These are phyloP conservation scores for Steromphala cineraria DNA, from an alignment of 2,888 invertebrate species.

Conservation along the genomic window DNA sequence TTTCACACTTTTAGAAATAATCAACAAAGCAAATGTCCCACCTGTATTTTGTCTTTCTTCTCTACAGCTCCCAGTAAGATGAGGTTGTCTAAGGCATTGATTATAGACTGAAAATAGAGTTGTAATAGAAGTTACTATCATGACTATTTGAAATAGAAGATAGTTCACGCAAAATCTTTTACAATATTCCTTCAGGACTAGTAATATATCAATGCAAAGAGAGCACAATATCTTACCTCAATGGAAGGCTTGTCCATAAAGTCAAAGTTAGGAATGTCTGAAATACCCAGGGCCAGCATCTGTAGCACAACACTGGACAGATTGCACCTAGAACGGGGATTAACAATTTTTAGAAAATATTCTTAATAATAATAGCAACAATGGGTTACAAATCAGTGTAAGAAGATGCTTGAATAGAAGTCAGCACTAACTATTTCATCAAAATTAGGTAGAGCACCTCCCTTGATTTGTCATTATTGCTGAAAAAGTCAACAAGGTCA, in stretches of 20 bases:
- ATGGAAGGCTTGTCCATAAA: slow-evolving; percentile 91
- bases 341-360: too few species aligned
- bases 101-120: slow-evolving; percentile 53
- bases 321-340: slow-evolving; percentile 78
- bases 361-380: too few species aligned
- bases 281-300: slow-evolving; percentile 88
- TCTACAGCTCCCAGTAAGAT: slow-evolving; percentile 82
- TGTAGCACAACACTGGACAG: slow-evolving; percentile 86
- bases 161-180: not conserved
- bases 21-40: not conserved
- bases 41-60: slow-evolving; percentile 51
- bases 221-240: slow-evolving; percentile 76
- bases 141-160: not conserved
- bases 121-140: not conserved
- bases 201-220: not conserved
- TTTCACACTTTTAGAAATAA: not conserved
- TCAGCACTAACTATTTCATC: too few species aligned
- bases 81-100: slow-evolving; percentile 76
- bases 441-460: too few species aligned
- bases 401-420: too few species aligned
- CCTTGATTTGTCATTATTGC: too few species aligned
- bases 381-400: too few species aligned
- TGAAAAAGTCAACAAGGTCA: too few species aligned
- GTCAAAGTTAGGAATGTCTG: slow-evolving; percentile 86
- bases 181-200: not conserved